Evolutionary conservation across 2,888 invertebrate species (phyloP).

Genomic region (Cosmia trapezina): DNA sequence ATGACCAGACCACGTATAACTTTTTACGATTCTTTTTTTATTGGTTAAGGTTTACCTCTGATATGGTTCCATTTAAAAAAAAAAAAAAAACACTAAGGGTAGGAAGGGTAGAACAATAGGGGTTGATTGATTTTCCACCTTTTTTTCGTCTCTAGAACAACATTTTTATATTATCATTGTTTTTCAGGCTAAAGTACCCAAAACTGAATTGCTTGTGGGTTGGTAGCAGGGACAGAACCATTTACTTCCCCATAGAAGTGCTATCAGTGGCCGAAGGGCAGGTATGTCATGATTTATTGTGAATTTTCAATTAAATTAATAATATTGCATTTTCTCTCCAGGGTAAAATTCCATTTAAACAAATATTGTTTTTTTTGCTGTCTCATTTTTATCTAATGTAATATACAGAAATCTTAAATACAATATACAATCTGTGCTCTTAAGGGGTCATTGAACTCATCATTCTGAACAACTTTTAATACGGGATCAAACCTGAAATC

Average conservation of each 20-base stretch:
- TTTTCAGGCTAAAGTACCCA: conserved; percentile 89
- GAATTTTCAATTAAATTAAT: background rate
- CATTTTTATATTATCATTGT: background rate
- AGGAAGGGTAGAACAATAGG: background rate
- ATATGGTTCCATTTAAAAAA: background rate
- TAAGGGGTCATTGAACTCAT: too few relatives aligned
- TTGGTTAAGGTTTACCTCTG: too few relatives aligned
- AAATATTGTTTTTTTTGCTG: background rate
- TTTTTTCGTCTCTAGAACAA: background rate
- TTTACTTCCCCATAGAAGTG: conserved; percentile 96
- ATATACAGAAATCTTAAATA: too few relatives aligned
- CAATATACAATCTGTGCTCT: too few relatives aligned
- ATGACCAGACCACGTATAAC: too few relatives aligned
- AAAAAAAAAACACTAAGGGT: background rate
- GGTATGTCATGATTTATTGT: conserved; percentile 74
- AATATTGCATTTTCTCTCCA: background rate
- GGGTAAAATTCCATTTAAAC: background rate
- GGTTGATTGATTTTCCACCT: background rate
- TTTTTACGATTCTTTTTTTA: background rate
- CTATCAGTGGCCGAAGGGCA: conserved; percentile 95
- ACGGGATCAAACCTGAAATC: too few relatives aligned
- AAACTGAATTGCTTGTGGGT: conserved; percentile 96
- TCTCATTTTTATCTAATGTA: too few relatives aligned
- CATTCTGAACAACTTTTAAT: too few relatives aligned
- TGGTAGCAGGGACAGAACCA: conserved; percentile 92